Percentiles rank a stretch among this genome's conserved stretches.
Conservation (phyloP, 2,888 invertebrate species). For the Dinocampus coccinellae region DNA sequence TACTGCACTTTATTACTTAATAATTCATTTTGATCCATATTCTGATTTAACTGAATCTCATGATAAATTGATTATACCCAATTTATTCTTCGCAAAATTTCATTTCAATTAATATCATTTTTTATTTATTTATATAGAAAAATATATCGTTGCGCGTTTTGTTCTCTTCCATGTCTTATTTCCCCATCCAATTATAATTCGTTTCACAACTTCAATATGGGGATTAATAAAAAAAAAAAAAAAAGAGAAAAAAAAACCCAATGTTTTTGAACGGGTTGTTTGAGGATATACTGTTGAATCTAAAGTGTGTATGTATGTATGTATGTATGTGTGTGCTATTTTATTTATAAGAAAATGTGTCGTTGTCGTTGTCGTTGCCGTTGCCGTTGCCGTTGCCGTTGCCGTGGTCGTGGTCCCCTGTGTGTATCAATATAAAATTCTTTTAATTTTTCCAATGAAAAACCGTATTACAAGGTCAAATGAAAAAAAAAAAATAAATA, state of each 20-base stretch:
- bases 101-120: background rate
- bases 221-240: no score
- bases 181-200: background rate
- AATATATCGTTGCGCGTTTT: background rate
- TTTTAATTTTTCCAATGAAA: background rate
- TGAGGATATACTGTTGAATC: slow-evolving; percentile 62
- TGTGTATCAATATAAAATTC: background rate
- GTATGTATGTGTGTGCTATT: slow-evolving; percentile 34
- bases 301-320: slow-evolving; percentile 54
- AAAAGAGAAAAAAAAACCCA: no score
- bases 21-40: background rate
- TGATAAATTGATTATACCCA: background rate
- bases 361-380: no score
- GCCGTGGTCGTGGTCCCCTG: no score
- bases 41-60: background rate
- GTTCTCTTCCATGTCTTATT: background rate
- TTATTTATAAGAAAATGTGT: slow-evolving; percentile 23
- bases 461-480: slow-evolving; percentile 9
- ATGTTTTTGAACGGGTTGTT: slow-evolving; percentile 61
- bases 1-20: slow-evolving; percentile 29
- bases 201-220: background rate
- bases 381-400: no score
- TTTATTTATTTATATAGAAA: background rate
- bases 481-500: background rate
- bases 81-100: background rate